Percentiles rank a stretch among this genome's conserved stretches.
These are phyloP conservation scores for Ptilodon capucinus DNA, from an alignment of 2,888 invertebrate genomes.

Conservation along the genomic window DNA sequence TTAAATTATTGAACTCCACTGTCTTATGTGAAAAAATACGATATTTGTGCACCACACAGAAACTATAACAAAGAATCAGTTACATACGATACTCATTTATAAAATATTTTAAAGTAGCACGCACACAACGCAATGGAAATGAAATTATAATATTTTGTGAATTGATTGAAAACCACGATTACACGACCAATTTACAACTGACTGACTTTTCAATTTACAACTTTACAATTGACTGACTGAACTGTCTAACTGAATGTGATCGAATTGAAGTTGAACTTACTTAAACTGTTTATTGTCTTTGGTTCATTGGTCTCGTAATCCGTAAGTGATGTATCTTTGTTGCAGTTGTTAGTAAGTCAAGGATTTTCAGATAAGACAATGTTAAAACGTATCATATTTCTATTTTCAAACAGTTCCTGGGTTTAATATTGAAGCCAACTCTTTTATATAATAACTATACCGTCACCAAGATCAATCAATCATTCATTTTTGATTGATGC, in stretches of 20 bases:
- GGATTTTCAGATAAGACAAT: too few species aligned
- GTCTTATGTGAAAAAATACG: conserved; percentile 10
- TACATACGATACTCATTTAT: conserved; percentile 14
- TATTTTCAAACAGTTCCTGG: too few species aligned
- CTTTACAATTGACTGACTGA: conserved; percentile 28
- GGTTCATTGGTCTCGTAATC: too few species aligned
- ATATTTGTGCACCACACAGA: conserved; percentile 14
- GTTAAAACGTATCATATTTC: too few species aligned
- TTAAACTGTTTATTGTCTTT: too few species aligned
- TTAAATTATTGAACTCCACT: conserved; percentile 22
- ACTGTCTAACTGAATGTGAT: conserved; percentile 7
- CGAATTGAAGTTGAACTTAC: not conserved
- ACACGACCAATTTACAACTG: conserved; percentile 54
- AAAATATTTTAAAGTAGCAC: conserved; percentile 30
- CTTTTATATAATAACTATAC: too few species aligned
- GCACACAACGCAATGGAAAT: conserved; percentile 34
- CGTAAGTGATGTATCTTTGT: too few species aligned
- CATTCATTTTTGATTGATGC: too few species aligned
- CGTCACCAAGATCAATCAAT: too few species aligned
- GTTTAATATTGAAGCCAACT: too few species aligned
- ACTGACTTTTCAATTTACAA: too few species aligned
- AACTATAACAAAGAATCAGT: conserved; percentile 6
- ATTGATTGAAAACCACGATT: conserved; percentile 9
- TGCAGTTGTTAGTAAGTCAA: too few species aligned
- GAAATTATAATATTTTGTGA: not conserved